Evolutionary conservation across 2,888 invertebrate species (phyloP), one percentile per base, ranked within the genome.

Genomic region (Leptopilina drosophilae): DNA sequence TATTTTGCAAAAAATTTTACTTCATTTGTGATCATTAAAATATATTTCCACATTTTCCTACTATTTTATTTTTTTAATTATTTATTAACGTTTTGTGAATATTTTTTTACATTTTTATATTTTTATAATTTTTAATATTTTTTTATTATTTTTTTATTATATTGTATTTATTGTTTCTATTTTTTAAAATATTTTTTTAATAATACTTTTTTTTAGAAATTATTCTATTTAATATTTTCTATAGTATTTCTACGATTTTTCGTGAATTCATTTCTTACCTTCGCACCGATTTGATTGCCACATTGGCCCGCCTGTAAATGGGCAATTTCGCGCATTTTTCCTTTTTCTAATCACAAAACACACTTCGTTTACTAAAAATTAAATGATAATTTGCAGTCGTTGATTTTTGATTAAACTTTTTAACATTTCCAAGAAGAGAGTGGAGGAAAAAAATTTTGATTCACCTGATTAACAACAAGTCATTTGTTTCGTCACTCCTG

Each of bases 241-340:
- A 15, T 15, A 59, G 15, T 12, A 8, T 15, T n/a, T 1, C 15
- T 46, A 46, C 1, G 46, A 33, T 46, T 46, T 46, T n/a, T 15
- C n/a, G 20, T 8, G 7, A 15, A 8, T 15, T 59, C 11, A 53
- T 26, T 88, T 14, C 88, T 83, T 85, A 94, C 94, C 93, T 94
- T 94, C 11, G 94, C 93, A 64, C 94, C 94, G 82, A 94, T 94
- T 89, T 94, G 94, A 87, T 94, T 94, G 81, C 94, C 94, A 87
- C 94, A 94, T 88, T 94, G 94, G 56, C 94, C 94, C 53, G 94
- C 94, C 85, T 94, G 94, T n/a, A 94, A 90, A 88, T 94, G 94
- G 59, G 93, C 93, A 83, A 94, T 94, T 90, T 94, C 94, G 87
- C 94, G 92, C 94, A 94, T 94, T 69, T 80, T 87, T 80, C 78